Evolutionary conservation across 1,140 invertebrate species (phyloP).

Genomic region (Lepidurus couesii): DNA sequence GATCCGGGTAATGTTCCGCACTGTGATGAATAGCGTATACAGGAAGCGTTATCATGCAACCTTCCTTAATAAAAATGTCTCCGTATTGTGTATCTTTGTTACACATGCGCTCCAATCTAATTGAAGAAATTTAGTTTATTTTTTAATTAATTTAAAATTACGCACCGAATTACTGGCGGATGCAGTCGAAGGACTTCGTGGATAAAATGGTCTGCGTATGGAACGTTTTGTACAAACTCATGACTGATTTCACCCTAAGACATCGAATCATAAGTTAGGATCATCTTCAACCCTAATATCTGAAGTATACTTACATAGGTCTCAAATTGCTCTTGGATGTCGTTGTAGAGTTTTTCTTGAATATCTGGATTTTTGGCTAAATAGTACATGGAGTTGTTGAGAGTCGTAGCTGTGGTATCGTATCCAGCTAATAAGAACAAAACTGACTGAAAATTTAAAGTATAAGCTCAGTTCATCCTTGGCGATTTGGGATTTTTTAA

Average conservation of each 20-base stretch:
- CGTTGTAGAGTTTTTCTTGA: constrained; percentile 46
- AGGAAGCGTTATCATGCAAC: constrained; percentile 55
- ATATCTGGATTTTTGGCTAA: constrained; percentile 58
- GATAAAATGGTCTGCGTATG: constrained; percentile 46
- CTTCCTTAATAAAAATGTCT: constrained; percentile 46
- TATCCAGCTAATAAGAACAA: constrained; percentile 67
- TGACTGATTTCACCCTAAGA: constrained; percentile 52
- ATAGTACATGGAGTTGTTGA: constrained; percentile 60
- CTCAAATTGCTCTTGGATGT: constrained; percentile 37
- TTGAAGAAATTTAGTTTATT: not conserved
- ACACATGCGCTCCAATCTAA: constrained; percentile 35
- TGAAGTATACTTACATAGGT: constrained; percentile 28
- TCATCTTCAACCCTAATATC: not conserved
- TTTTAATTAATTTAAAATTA: too few relatives aligned
- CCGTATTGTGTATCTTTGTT: constrained; percentile 39
- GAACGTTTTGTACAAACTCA: constrained; percentile 55
- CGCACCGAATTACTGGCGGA: constrained; percentile 44
- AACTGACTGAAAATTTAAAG: constrained; percentile 52
- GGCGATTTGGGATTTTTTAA: not conserved
- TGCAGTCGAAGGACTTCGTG: constrained; percentile 53
- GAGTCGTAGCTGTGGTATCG: constrained; percentile 66
- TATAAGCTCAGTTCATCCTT: not conserved
- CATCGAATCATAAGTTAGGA: constrained; percentile 29
- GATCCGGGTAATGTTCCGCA: constrained; percentile 53
- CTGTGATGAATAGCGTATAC: constrained; percentile 58